A percentile compares a stretch with the other conserved stretches of the same genome.
These are phyloP conservation scores for Platichthys flesus DNA, from an alignment of 2,113 vertebrate species.

Conservation along the genomic window DNA sequence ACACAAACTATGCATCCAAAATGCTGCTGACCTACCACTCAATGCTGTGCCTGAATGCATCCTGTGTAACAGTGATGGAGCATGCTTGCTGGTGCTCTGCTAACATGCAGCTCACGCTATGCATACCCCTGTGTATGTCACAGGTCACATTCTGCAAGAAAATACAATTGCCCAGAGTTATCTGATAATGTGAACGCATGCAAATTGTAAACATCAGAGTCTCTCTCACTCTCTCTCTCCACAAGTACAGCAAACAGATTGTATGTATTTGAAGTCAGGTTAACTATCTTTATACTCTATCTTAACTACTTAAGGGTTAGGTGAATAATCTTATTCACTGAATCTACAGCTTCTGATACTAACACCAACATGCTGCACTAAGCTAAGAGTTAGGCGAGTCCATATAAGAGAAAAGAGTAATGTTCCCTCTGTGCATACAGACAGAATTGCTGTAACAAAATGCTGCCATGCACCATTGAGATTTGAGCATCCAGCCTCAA, in stretches of 20 bases:
- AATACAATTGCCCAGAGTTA: not conserved
- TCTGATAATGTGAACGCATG: not conserved
- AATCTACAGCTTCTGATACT: too few species aligned
- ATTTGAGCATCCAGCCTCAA: not conserved
- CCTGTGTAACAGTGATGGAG: too few species aligned
- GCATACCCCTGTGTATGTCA: not conserved
- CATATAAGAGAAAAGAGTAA: too few species aligned
- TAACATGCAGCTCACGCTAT: not conserved
- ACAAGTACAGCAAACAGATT: not conserved
- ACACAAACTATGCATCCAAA: not conserved
- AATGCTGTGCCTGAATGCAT: not conserved
- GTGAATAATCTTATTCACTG: too few species aligned
- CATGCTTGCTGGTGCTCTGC: too few species aligned
- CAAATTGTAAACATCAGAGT: not conserved
- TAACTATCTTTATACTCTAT: too few species aligned
- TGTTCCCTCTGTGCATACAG: too few species aligned
- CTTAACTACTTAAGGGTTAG: too few species aligned
- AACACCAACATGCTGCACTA: too few species aligned
- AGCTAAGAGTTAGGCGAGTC: too few species aligned
- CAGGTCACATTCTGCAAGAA: not conserved
- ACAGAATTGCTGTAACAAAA: not conserved
- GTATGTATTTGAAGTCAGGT: too few species aligned
- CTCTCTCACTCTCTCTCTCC: too few species aligned
- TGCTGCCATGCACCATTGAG: not conserved
- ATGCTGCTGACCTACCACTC: not conserved